These are phyloP conservation scores for Anastatus disparis DNA, from an alignment of 1,140 invertebrate species.

Conservation along the genomic window DNA sequence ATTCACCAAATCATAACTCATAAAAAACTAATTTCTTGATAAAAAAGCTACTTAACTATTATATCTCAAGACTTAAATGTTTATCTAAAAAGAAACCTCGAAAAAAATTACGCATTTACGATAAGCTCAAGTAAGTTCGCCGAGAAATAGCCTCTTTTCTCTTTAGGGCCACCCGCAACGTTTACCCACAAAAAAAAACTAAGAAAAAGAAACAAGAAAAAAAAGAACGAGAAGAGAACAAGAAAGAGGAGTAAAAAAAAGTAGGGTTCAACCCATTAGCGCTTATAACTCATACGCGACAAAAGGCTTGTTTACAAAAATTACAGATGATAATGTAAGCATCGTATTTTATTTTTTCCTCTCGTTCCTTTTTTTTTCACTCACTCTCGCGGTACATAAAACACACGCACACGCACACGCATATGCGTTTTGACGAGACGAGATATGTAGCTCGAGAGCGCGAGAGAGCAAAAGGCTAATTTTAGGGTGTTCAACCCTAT, in stretches of 20 bases:
- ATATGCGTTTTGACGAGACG: conserved; percentile 34
- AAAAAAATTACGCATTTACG: no score
- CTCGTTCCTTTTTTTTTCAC: no score
- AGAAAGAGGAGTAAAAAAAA: no score
- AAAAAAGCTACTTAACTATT: no score
- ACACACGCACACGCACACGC: no score
- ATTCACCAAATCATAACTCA: no score
- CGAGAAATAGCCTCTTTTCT: conserved; percentile 30
- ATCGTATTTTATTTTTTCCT: no score
- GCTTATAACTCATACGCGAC: no score
- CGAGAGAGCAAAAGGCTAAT: conserved; percentile 59
- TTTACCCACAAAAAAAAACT: conserved; percentile 40
- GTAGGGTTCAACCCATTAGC: conserved; percentile 32
- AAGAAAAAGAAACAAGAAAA: no score
- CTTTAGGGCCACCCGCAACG: conserved; percentile 59
- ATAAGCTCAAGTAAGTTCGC: conserved; percentile 8
- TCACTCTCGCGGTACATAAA: conserved; percentile 56
- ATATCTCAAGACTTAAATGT: no score
- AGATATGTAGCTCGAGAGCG: conserved; percentile 46
- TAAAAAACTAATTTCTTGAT: no score
- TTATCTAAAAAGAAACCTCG: no score
- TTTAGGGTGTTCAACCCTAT: conserved; percentile 66
- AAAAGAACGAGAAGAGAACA: background rate
- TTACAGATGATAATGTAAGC: conserved; percentile 68
- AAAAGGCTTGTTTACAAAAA: conserved; percentile 64